phyloP scores from a whole-genome alignment of 2,888 invertebrate genomes.

The Cybosia mesomella region DNA sequence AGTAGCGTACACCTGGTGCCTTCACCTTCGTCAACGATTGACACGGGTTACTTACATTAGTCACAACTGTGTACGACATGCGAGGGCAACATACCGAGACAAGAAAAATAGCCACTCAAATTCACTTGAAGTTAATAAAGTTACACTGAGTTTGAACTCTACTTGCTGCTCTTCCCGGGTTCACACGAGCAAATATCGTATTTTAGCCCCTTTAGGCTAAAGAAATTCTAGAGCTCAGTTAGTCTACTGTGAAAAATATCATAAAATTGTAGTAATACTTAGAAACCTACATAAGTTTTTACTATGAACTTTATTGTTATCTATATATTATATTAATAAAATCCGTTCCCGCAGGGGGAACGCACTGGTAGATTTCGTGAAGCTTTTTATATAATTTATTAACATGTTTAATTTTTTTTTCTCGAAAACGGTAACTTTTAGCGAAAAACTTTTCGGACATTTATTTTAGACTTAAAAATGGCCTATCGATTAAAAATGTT shows the following conservation, averaged over 20 bases:
- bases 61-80: constrained; percentile 74
- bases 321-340: too few relatives aligned
- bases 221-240: background rate
- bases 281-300: background rate
- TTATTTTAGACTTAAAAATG: too few relatives aligned
- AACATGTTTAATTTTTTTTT: too few relatives aligned
- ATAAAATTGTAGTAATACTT: background rate
- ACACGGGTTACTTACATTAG: constrained; percentile 73
- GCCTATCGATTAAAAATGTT: too few relatives aligned
- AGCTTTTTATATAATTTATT: too few relatives aligned
- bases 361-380: too few relatives aligned
- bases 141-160: background rate
- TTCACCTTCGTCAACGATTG: constrained; percentile 74
- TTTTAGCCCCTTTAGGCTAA: background rate
- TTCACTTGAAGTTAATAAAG: constrained; percentile 12
- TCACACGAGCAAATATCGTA: background rate
- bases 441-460: too few relatives aligned
- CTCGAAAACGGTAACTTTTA: too few relatives aligned
- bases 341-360: too few relatives aligned
- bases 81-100: constrained; percentile 27
- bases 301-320: background rate
- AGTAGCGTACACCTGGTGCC: constrained; percentile 67
- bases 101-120: constrained; percentile 24
- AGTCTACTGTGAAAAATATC: too few relatives aligned
- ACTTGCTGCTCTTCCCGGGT: background rate